These are phyloP conservation scores for Cetonia aurata DNA, from an alignment of 2,888 invertebrate genomes.

Conservation along the genomic window DNA sequence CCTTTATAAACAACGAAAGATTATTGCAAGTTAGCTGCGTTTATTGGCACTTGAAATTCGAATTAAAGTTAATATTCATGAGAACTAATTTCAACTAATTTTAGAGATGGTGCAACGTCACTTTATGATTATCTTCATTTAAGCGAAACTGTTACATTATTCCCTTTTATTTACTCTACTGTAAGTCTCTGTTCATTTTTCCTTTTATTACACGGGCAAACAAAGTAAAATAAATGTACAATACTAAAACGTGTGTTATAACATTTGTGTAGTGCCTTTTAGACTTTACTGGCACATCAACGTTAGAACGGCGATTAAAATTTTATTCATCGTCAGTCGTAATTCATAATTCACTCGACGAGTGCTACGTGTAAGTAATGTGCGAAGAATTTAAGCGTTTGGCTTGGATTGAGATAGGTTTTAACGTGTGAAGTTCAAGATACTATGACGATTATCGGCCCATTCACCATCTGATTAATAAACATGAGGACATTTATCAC, in stretches of 20 bases:
- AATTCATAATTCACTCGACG: background rate
- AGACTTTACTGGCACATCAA: constrained; percentile 3
- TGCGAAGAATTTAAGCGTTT: no score
- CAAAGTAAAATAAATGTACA: background rate
- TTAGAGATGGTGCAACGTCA: no score
- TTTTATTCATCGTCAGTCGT: constrained; percentile 2
- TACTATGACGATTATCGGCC: background rate
- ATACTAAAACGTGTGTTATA: background rate
- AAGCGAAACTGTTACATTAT: no score
- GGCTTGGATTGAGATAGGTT: no score
- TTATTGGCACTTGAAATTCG: no score
- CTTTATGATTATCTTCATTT: no score
- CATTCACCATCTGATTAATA: background rate
- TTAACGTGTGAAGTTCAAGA: background rate
- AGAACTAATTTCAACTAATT: no score
- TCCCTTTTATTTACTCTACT: no score
- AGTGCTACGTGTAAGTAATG: background rate
- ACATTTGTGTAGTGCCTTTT: background rate
- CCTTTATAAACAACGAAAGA: no score
- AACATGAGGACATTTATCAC: background rate
- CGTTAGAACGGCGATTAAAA: background rate
- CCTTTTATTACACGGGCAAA: background rate
- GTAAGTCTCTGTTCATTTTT: background rate
- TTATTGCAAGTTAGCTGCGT: no score
- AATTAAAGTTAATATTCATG: no score